Evolutionary conservation across 92 coral and sea anemone species (phyloP).

Genomic region (Hydrozoanthus gracilis): DNA sequence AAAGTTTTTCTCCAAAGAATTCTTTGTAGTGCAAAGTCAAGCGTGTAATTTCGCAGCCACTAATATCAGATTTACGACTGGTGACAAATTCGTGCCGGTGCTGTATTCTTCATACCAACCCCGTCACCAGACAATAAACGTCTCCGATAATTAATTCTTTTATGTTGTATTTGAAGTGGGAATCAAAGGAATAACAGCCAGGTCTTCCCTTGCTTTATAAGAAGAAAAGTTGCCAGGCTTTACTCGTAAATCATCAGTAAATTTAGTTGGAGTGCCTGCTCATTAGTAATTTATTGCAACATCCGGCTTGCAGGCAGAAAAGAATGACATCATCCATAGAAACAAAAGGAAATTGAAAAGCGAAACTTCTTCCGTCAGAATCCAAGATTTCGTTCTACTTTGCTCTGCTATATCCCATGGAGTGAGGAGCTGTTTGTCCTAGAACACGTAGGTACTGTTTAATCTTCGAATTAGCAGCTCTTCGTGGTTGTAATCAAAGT

Average conservation of each 20-base stretch:
- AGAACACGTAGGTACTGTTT: conserved; percentile 14
- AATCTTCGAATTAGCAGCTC: not conserved
- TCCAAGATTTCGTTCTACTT: not conserved
- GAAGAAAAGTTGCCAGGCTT: not conserved
- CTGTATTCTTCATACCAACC: conserved; percentile 8
- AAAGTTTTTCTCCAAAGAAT: too few species aligned
- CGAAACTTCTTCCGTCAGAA: not conserved
- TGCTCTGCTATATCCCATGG: not conserved
- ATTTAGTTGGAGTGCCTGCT: not conserved
- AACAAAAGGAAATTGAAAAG: not conserved
- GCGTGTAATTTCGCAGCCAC: not conserved
- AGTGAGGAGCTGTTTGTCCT: not conserved
- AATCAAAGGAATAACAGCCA: not conserved
- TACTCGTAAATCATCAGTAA: conserved; percentile 4
- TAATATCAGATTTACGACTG: conserved; percentile 5
- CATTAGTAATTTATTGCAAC: conserved; percentile 16
- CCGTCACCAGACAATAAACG: not conserved
- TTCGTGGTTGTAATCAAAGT: not conserved
- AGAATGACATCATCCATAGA: conserved; percentile 32
- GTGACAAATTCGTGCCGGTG: conserved; percentile 31
- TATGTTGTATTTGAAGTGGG: not conserved
- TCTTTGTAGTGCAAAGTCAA: not conserved
- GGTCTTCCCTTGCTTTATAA: not conserved
- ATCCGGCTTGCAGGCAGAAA: not conserved
- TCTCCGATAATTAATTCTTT: not conserved